Base-by-base conservation (phyloP, 2,888 invertebrate genomes). In the Brenthis hecate region DNA sequence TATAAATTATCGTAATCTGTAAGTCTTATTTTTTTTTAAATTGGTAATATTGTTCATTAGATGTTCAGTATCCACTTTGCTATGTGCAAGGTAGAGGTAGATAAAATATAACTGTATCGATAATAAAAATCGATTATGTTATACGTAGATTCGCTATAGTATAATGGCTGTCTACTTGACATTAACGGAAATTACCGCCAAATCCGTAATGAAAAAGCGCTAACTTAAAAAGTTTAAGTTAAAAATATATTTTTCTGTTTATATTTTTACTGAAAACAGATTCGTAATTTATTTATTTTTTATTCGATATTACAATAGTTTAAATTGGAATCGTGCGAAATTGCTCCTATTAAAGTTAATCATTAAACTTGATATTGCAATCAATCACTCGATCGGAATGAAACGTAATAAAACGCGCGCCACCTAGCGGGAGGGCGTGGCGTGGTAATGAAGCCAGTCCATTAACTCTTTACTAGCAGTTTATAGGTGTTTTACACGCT, bases 401-500 rank as follows among this genome's bases (percentile, higher is more conserved):
- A 69, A 70, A 66, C 58, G 72, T 69, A 73, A 76, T 77, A 80
- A 77, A 77, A 75, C 67, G 63, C 77, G 85, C 85, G 86, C 88
- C 88, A 85, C 85, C 85, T 86, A 85, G 81, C 80, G 83, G 76
- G 81, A 74, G 81, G 86, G 87, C 80, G 87, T 82, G 86, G 81
- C 78, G 73, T 70, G 69, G 78, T 85, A 83, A 87, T 89, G 86
- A 85, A 85, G 75, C 78, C 74, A 77, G 77, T 78, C 82, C 87
- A 88, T 91, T 89, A 87, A 82, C 83, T 77, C 76, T 85, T 86
- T 85, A 86, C 84, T 81, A 80, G 83, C 85, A 78, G 84, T 89
- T 91, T 89, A 89, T 86, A 87, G 84, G 82, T 81, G 83, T 85
- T 87, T 88, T 85, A 87, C 85, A 81, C 82, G 80, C 84, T 80